Evolutionary conservation across 2,888 invertebrate species (phyloP).

Genomic region (Eupithecia pulchellata): DNA sequence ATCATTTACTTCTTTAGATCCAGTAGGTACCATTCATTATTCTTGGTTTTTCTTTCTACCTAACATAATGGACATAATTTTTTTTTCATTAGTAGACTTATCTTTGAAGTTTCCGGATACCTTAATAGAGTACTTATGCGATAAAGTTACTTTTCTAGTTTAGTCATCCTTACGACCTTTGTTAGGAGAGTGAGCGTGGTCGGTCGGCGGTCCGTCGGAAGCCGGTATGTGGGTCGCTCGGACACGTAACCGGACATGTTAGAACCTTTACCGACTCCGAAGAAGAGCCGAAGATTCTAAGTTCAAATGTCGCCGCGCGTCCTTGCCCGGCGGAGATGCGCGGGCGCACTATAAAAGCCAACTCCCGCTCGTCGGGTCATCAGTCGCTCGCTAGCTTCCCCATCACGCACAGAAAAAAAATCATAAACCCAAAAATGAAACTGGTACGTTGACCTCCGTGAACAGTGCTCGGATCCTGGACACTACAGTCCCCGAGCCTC

Average conservation of each 20-base stretch:
- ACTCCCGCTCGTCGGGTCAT: slow-evolving; percentile 59
- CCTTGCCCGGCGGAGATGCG: slow-evolving; percentile 65
- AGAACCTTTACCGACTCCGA: slow-evolving; percentile 59
- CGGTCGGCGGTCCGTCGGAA: too few species aligned
- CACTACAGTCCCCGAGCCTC: neutral
- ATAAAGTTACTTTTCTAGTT: neutral
- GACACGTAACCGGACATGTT: slow-evolving; percentile 61
- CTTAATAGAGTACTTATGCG: neutral
- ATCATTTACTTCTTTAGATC: too few species aligned
- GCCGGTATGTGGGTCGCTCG: slow-evolving; percentile 32
- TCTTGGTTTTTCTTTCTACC: too few species aligned
- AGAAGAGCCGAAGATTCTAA: slow-evolving; percentile 66
- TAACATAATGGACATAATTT: too few species aligned
- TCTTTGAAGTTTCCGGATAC: too few species aligned
- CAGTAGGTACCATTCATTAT: too few species aligned
- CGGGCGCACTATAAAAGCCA: slow-evolving; percentile 66
- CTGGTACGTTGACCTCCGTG: slow-evolving; percentile 67
- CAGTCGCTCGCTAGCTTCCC: slow-evolving; percentile 73
- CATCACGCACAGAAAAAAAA: slow-evolving; percentile 55
- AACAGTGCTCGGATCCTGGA: neutral
- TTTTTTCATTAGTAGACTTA: neutral
- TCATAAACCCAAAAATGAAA: slow-evolving; percentile 73
- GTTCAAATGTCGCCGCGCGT: slow-evolving; percentile 81
- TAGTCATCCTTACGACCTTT: slow-evolving; percentile 11
- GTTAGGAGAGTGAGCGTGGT: slow-evolving; percentile 7